Base-by-base conservation (phyloP, 2,113 vertebrate genomes). In the Ammodytes dubius region DNA sequence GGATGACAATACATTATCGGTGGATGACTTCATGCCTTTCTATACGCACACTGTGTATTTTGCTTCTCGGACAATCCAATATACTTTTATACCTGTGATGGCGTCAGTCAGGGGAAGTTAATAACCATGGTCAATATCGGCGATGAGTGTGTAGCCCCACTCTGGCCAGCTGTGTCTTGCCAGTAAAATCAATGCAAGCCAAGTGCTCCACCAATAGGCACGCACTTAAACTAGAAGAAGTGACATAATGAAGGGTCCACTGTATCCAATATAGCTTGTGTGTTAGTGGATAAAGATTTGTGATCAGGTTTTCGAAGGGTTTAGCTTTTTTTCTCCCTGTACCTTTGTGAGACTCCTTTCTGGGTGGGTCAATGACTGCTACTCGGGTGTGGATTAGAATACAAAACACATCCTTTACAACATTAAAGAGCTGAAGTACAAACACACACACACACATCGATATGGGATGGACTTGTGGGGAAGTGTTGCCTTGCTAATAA, bases 21-120 rank as follows among this genome's bases (percentile, higher is more conserved):
- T 3, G 74, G 2, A 54, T 69, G 72, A 72, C 60, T 49, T 27
- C 27, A 27, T 27, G 67, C 56, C 12, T 69, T 56, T 49, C 45
- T 27, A 5, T 35, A 17, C 47, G 19, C 67, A 63, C 74, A 19
- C 49, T 27, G 42, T 27, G 63, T 77, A 46, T 14, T 75, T 86
- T 72, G 37, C 57, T 69, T 56, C 67, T 77, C 76, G 52, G 5
- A 56, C 66, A 63, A 74, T 77, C 71, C 70, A 73, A 78, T 82
- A 70, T 85, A 86, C 78, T 74, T 61, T 82, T 64, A 69, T 42
- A 79, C 40, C 45, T 35, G 73, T 43, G 75, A 79, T 42, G 49
- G 56, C 68, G 68, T 86, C 81, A 83, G 70, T 84, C 80, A 90
- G 57, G 40, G 47, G 74, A 54, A 74, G 77, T 79, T 88, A 89